Percentiles rank a stretch among this genome's conserved stretches.
Conservation (phyloP, 2,888 invertebrate species). For the Ecdyonurus torrentis region DNA sequence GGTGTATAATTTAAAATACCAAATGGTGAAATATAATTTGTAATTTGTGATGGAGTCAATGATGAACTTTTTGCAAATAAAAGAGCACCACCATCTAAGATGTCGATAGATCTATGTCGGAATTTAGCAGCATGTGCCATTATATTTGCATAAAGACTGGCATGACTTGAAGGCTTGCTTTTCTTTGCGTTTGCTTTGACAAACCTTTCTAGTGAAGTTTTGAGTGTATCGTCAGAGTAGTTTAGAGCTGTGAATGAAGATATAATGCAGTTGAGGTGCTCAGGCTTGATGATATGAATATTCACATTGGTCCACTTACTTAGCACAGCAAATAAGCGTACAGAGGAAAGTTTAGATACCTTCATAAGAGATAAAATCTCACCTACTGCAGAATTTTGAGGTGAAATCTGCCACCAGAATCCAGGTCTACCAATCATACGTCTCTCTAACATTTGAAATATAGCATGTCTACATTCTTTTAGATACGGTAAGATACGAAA, state of each 20-base stretch:
- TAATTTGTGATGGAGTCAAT: conserved; percentile 32
- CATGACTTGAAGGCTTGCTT: background rate
- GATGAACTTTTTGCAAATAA: conserved; percentile 34
- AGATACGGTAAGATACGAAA: conserved; percentile 38
- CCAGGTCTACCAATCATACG: conserved; percentile 28
- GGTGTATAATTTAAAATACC: conserved; percentile 43
- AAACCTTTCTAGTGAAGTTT: conserved; percentile 42
- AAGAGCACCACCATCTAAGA: conserved; percentile 38
- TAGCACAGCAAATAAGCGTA: conserved; percentile 22
- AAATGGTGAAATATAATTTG: conserved; percentile 39
- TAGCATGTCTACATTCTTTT: conserved; percentile 38
- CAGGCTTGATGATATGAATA: conserved; percentile 40
- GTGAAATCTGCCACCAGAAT: conserved; percentile 37
- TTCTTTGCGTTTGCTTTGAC: conserved; percentile 32
- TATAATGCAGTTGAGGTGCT: conserved; percentile 33
- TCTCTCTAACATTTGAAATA: conserved; percentile 39
- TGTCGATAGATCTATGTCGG: conserved; percentile 34
- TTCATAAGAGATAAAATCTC: conserved; percentile 16
- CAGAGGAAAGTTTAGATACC: conserved; percentile 16
- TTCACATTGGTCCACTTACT: conserved; percentile 41
- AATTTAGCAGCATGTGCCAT: conserved; percentile 27
- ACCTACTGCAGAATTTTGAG: background rate
- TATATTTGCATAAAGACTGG: background rate
- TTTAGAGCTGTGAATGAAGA: conserved; percentile 35
- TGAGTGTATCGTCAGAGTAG: conserved; percentile 36